Conservation (phyloP, 2,113 vertebrate species). For the Verasper variegatus region DNA sequence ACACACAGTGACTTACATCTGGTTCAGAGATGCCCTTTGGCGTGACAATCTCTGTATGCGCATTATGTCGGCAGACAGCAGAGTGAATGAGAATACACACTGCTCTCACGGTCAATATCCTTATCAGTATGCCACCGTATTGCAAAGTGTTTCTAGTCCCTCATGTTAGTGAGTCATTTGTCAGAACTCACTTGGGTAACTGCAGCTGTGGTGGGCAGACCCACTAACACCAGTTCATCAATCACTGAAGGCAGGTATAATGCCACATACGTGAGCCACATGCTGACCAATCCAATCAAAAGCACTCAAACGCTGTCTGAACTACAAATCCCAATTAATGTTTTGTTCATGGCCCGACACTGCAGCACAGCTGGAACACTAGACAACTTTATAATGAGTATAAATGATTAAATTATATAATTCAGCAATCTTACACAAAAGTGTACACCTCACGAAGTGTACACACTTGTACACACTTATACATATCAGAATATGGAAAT, state of each 20-base stretch:
- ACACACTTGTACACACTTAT: slow-evolving; percentile 4
- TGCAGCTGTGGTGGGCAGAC: slow-evolving; percentile 47
- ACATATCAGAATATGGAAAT: slow-evolving; percentile 21
- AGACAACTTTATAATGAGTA: slow-evolving; percentile 31
- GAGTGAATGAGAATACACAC: slow-evolving; percentile 33
- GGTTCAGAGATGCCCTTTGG: slow-evolving; percentile 21
- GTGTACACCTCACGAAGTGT: not conserved
- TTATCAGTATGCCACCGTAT: slow-evolving; percentile 32
- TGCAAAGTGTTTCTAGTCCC: slow-evolving; percentile 43
- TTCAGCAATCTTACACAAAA: not conserved
- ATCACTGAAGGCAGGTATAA: slow-evolving; percentile 52
- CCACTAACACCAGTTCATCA: slow-evolving; percentile 64
- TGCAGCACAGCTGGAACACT: slow-evolving; percentile 7
- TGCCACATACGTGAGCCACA: slow-evolving; percentile 60
- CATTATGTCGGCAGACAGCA: slow-evolving; percentile 45
- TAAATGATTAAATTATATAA: not conserved
- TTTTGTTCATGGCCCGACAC: slow-evolving; percentile 14
- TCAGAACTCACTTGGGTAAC: slow-evolving; percentile 57
- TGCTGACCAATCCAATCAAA: slow-evolving; percentile 60
- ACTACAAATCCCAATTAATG: slow-evolving; percentile 46
- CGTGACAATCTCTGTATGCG: slow-evolving; percentile 25
- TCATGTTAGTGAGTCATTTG: slow-evolving; percentile 58
- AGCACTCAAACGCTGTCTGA: slow-evolving; percentile 31
- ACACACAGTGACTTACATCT: slow-evolving; percentile 4
- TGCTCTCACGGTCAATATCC: slow-evolving; percentile 43